Evolutionary conservation across 1,140 invertebrate genomes (phyloP).

Genomic region (Microplitis demolitor): DNA sequence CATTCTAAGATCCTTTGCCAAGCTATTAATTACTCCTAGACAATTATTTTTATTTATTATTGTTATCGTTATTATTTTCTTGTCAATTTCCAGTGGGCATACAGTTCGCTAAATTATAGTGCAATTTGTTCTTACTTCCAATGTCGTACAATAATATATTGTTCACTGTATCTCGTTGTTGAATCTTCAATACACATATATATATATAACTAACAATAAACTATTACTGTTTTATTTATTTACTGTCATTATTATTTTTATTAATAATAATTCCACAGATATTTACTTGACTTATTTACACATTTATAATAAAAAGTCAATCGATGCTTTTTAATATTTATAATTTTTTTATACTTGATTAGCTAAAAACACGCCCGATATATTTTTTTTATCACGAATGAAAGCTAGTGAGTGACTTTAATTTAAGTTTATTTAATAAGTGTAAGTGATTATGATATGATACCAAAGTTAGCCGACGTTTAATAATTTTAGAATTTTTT

Average conservation of each 20-base stretch:
- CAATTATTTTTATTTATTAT: too few species aligned
- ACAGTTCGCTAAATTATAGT: background rate
- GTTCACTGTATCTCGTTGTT: background rate
- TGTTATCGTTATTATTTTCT: background rate
- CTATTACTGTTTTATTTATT: background rate
- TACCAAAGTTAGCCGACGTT: too few species aligned
- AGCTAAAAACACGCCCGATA: too few species aligned
- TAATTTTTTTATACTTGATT: background rate
- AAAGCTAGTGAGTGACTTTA: too few species aligned
- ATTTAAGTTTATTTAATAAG: too few species aligned
- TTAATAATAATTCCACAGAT: background rate
- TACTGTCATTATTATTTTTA: background rate
- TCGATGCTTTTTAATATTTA: background rate
- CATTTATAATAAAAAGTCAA: constrained; percentile 11
- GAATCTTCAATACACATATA: background rate
- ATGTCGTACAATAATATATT: background rate
- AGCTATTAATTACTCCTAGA: background rate
- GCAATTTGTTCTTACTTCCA: background rate
- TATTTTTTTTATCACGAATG: too few species aligned
- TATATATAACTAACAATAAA: background rate
- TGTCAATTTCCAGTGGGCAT: constrained; percentile 5
- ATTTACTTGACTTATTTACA: constrained; percentile 18
- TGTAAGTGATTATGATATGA: too few species aligned
- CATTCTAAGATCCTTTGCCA: background rate
- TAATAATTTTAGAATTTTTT: too few species aligned